Evolutionary conservation across 2,888 invertebrate genomes (phyloP), one percentile per base, ranked within the genome.

Genomic region (Oligia latruncula): DNA sequence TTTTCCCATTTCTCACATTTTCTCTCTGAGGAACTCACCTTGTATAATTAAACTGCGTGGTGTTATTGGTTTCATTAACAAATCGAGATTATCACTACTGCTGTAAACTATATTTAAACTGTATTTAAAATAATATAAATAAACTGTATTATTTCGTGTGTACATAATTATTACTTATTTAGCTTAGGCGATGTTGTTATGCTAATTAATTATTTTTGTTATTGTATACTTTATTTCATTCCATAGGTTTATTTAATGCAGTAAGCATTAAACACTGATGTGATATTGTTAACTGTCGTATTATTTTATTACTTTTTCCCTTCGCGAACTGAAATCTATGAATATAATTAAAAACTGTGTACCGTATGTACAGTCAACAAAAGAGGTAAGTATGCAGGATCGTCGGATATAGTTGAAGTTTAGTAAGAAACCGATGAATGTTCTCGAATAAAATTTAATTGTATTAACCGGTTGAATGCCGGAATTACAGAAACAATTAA

Each of bases 171-270:
- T 74, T 75, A 80, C 49, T 87, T 87, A 84, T 86, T 72, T 89
- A 89, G 73, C 66, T 83, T 90, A 89, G 78, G 78, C 80, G 79
- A 89, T 89, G 88, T 91, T 89, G 90, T 89, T 90, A 88, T 87
- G 86, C 79, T 82, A 82, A 88, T 76, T 76, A 82, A 88, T 89
- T 90, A 86, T 89, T 89, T 88, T 89, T 90, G 87, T 91, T 91
- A 88, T 86, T 87, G 82, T 90, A 86, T 89, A 89, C 89, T 90
- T 92, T 92, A 90, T 94, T 94, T 93, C 95, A 96, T 96, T 96
- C 95, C 95, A 95, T 95, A 94, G 89, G 86, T 94, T 93, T 93
- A 93, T 93, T 89, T 83, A 84, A 93, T 93, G 92, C 92, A 81
- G 82, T 90, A 90, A 74, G 93, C 90, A 94, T 93, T 95, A 95